Evolutionary conservation across 2,888 invertebrate species (phyloP), one percentile per base, ranked within the genome.

Genomic region (Cantharis flavilabris): DNA sequence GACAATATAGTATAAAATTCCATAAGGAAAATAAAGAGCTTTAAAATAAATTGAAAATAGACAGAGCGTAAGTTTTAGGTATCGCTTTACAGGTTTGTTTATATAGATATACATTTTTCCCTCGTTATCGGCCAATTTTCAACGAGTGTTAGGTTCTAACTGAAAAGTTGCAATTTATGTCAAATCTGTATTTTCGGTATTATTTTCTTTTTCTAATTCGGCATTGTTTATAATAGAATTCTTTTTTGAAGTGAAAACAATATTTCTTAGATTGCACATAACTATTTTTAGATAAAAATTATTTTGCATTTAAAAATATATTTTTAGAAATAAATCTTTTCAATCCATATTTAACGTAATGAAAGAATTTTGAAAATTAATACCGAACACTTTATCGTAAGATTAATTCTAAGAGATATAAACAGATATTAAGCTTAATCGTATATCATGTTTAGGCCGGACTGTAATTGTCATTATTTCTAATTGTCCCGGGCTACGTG

Each of bases 401-500:
- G 78, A 78, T 78, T 78, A 78, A 78, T 79, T 82, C 83, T 82
- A 79, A 80, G 80, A 82, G 80, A 79, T 81, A 83, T 83, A 78
- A 77, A 77, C 73, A 76, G 77, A 81, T 80, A 80, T 80, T 79
- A 82, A 80, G 79, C 80, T 69, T 20, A 74, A 82, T 81, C 80
- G 81, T 86, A 85, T 83, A 86, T 86, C 86, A 86, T 86, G 84
- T 82, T 86, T 85, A 86, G 83, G 84, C 85, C 81, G 33, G 79
- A 80, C 81, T 84, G 86, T 86, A 86, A 87, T 87, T 86, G 86
- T 87, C 87, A 87, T 87, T 87, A 87, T 85, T 87, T 86, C 87
- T 87, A 87, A 87, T 87, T 87, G 87, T 86, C 84, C 84, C 85
- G 83, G 83, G 83, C 83, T 84, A 86, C 87, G 87, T 86, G 87